Base-by-base conservation (phyloP, 2,797 vertebrate species). In the Platalea minor region DNA sequence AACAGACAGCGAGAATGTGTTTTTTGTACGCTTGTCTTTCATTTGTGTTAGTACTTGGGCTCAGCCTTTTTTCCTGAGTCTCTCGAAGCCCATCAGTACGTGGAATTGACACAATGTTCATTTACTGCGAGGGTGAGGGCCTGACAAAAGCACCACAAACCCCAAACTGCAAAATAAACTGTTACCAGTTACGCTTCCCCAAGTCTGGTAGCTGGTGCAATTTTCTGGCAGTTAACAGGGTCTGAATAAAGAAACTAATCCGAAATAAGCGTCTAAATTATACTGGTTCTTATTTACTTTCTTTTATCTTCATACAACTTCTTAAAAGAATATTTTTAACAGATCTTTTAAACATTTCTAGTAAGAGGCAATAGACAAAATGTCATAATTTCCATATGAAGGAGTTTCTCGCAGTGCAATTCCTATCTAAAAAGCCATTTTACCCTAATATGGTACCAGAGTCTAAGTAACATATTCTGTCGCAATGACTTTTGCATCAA, bases 311-410 rank as follows among this genome's bases (percentile, higher is more conserved):
- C 24, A 91, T 74, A 51, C 6, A 35, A n/a, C 41, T 75, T 85
- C 78, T 87, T 84, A 88, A 87, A 94, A 92, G 57, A 87, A 46
- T 92, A 83, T 91, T 94, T 96, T 91, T 85, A 92, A 83, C 64
- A 68, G 86, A 83, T 79, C 65, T 91, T 88, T 94, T 91, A 96
- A 95, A 91, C 78, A 83, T 91, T 94, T 86, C 89, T 96, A 92
- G 91, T 91, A 97, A 95, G 86, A 93, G 79, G 93, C 86, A 96
- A 96, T 88, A 95, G 88, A 87, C 79, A 94, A 96, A 96, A 93
- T 95, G 95, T 93, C 94, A 97, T 91, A 56, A 96, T 96, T 97
- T 96, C 95, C 93, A 93, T 93, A 94, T 91, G 96, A 96, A 97
- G 96, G 80, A 92, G 82, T 88, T 94, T 93, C 76, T 84, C 43